A percentile compares a stretch with the other conserved stretches of the same genome.
phyloP scores from a whole-genome alignment of 1,140 invertebrate genomes.

The Diachasma alloeum region DNA sequence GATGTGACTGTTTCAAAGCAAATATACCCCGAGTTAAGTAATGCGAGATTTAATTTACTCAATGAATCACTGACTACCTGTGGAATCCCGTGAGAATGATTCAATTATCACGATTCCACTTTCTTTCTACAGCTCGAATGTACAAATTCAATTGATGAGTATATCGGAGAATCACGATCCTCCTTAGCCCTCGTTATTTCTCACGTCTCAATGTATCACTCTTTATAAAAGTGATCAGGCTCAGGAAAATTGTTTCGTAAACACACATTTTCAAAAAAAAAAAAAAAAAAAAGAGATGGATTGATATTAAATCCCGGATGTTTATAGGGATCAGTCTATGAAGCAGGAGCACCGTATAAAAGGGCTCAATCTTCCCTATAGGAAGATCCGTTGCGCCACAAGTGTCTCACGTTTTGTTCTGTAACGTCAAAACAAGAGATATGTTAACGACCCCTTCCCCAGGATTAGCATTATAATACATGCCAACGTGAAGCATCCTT shows the following conservation, averaged over 20 bases:
- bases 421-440: conserved; percentile 1
- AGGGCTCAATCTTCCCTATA: background rate
- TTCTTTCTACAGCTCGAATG: background rate
- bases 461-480: conserved; percentile 5
- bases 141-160: background rate
- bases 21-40: background rate
- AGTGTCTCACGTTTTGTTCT: conserved; percentile 2
- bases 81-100: background rate
- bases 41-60: background rate
- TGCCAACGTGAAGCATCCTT: background rate
- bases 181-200: too few species aligned
- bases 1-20: background rate
- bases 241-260: too few species aligned
- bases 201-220: too few species aligned
- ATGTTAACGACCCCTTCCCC: background rate
- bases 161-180: background rate
- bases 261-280: too few species aligned
- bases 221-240: too few species aligned
- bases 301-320: background rate
- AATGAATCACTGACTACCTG: background rate
- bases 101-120: background rate
- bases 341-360: background rate
- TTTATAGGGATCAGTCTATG: background rate
- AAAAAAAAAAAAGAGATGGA: background rate
- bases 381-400: background rate